phyloP scores from a whole-genome alignment of 1,140 invertebrate species.

The Cylas formicarius region DNA sequence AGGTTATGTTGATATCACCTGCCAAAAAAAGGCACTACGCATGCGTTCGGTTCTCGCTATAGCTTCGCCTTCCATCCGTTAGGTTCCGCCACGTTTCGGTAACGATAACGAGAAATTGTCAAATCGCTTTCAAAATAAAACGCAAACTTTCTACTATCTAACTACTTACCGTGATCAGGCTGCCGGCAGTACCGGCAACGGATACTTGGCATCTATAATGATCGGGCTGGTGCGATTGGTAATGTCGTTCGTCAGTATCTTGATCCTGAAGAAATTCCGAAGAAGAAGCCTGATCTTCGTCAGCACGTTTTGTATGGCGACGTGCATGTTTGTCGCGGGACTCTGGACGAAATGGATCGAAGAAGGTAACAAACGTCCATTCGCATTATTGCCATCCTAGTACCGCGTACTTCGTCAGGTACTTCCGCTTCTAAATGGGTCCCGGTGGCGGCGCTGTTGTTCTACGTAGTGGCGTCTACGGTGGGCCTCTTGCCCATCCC shows the following conservation, averaged over 20 bases:
- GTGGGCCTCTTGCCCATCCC: slow-evolving; percentile 53
- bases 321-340: slow-evolving; percentile 49
- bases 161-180: slow-evolving; percentile 14
- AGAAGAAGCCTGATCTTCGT: slow-evolving; percentile 47
- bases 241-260: slow-evolving; percentile 51
- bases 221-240: slow-evolving; percentile 58
- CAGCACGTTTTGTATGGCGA: slow-evolving; percentile 47
- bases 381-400: not conserved
- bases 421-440: slow-evolving; percentile 23
- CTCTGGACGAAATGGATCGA: slow-evolving; percentile 45
- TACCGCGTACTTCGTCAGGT: slow-evolving; percentile 1
- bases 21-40: too few relatives aligned
- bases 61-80: too few relatives aligned
- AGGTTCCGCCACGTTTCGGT: too few relatives aligned
- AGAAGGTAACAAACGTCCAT: slow-evolving; percentile 28
- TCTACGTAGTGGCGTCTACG: slow-evolving; percentile 49
- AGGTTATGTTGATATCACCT: too few relatives aligned
- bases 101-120: too few relatives aligned
- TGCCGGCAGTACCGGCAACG: slow-evolving; percentile 24
- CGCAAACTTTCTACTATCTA: too few relatives aligned
- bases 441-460: slow-evolving; percentile 22
- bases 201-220: slow-evolving; percentile 50
- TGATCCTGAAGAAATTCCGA: slow-evolving; percentile 45
- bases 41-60: too few relatives aligned
- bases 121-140: too few relatives aligned